A percentile compares a stretch with the other conserved stretches of the same genome.
These are phyloP conservation scores for Acrocephalus kingi DNA, from an alignment of 2,113 vertebrate genomes.

Conservation along the genomic window DNA sequence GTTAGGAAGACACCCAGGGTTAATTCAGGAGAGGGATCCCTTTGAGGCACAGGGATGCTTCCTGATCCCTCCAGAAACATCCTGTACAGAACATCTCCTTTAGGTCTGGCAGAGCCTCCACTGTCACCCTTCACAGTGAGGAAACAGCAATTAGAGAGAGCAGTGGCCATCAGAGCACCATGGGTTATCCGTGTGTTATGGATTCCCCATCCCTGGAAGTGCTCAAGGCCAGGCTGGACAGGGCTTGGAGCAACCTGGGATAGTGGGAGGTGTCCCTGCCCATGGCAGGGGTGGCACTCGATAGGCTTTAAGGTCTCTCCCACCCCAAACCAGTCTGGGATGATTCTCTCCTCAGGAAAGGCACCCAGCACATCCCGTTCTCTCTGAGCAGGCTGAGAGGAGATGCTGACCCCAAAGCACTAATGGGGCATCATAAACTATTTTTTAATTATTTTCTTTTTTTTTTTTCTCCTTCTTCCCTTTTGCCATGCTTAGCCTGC, in stretches of 20 bases:
- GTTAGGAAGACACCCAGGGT: not conserved
- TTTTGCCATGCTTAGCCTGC: not conserved
- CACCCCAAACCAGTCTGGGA: not conserved
- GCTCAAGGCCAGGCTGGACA: accelerated
- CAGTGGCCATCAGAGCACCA: accelerated
- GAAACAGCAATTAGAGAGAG: not conserved
- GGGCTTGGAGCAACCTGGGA: not conserved
- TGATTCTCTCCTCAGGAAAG: not conserved
- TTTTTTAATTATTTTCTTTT: too few relatives aligned
- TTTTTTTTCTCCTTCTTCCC: not conserved
- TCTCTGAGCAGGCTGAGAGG: not conserved
- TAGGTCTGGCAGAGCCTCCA: not conserved
- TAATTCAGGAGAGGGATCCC: not conserved
- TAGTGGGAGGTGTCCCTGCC: not conserved
- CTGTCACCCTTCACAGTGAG: not conserved
- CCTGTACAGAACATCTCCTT: not conserved
- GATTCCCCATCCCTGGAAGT: not conserved
- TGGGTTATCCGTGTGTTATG: accelerated
- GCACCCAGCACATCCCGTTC: accelerated
- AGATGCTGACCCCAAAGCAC: not conserved
- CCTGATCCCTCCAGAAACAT: not conserved
- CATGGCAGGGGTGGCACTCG: not conserved
- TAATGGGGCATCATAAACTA: not conserved
- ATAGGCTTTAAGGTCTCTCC: not conserved
- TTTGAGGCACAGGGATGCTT: not conserved